Conservation (phyloP, 2,888 invertebrate species). For the Danaus chrysippus region DNA sequence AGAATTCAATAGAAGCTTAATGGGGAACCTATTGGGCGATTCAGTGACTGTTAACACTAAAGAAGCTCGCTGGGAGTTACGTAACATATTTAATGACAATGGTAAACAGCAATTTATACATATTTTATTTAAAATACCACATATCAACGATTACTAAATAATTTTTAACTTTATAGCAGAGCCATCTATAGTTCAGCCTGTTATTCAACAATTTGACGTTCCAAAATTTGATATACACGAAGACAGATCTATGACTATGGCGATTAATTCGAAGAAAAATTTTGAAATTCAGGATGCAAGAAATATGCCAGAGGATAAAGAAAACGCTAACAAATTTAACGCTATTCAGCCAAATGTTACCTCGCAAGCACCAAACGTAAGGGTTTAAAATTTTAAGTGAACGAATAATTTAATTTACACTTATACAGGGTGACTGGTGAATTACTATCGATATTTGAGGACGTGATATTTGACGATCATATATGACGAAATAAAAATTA, state of each 20-base stretch:
- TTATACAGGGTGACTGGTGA: no score
- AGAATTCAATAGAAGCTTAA: conserved; percentile 70
- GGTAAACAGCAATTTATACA: conserved; percentile 43
- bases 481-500: no score
- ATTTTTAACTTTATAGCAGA: conserved; percentile 42
- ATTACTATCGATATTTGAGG: no score
- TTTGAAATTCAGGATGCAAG: conserved; percentile 49
- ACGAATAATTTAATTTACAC: no score
- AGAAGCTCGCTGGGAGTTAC: conserved; percentile 82
- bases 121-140: neutral
- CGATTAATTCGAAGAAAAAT: conserved; percentile 63
- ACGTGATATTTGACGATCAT: no score
- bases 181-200: conserved; percentile 68
- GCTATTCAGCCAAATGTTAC: conserved; percentile 40
- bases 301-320: conserved; percentile 59
- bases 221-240: conserved; percentile 73
- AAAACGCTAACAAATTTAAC: conserved; percentile 62
- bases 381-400: neutral
- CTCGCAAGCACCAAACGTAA: conserved; percentile 32
- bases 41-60: conserved; percentile 84
- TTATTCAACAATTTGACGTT: conserved; percentile 66
- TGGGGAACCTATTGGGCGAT: conserved; percentile 76
- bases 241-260: conserved; percentile 72
- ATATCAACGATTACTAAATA: neutral
- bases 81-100: conserved; percentile 80